These are phyloP conservation scores for Sarcophilus harrisii DNA, from an alignment of 2,797 vertebrate species.

Conservation along the genomic window DNA sequence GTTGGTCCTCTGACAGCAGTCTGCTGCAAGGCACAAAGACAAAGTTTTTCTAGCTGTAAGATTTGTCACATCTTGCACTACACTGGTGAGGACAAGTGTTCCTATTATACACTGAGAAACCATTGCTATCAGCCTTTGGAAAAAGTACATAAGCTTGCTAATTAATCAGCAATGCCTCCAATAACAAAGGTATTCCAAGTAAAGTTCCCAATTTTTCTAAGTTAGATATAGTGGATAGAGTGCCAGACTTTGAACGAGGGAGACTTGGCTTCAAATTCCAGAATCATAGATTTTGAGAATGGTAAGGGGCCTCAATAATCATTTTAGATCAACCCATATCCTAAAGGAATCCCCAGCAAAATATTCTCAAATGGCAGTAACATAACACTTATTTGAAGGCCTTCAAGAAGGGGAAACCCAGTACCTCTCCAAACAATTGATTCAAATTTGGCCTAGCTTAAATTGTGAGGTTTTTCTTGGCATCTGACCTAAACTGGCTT, in stretches of 20 bases:
- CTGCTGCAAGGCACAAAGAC: not conserved
- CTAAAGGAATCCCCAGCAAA: not conserved
- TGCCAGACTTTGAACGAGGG: not conserved
- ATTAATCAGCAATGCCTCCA: not conserved
- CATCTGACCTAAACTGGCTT: not conserved
- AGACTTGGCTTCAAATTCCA: not conserved
- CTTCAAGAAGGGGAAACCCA: too few species aligned
- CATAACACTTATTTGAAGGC: too few species aligned
- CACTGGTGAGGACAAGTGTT: not conserved
- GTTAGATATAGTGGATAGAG: constrained; percentile 52
- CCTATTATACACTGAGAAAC: not conserved
- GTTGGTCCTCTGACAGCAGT: not conserved
- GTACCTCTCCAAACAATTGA: not conserved
- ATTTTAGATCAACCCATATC: not conserved
- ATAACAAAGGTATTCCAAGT: not conserved
- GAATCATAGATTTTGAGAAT: not conserved
- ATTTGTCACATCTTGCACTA: not conserved
- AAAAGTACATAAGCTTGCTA: not conserved
- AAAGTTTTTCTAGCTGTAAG: not conserved
- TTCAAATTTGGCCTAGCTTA: not conserved
- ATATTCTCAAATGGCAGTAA: too few species aligned
- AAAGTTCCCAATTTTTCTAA: constrained; percentile 31
- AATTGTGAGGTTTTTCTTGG: not conserved
- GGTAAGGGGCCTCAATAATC: not conserved
- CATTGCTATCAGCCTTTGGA: not conserved